A percentile compares a stretch with the other conserved stretches of the same genome.
These are phyloP conservation scores for Sebastes flavidus DNA, from an alignment of 2,797 vertebrate species.

Conservation along the genomic window DNA sequence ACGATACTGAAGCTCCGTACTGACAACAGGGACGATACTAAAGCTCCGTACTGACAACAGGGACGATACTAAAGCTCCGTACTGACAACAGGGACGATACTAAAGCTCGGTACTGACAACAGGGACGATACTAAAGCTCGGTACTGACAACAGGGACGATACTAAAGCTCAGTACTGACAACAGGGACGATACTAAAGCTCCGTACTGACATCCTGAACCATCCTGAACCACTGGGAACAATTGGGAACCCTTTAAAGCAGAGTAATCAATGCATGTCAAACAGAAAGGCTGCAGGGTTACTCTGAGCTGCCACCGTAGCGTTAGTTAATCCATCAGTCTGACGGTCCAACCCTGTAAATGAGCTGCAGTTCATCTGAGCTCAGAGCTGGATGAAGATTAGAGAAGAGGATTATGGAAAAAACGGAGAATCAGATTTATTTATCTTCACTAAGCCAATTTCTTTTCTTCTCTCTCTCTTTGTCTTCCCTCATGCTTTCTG, in stretches of 20 bases:
- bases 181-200: too few species aligned
- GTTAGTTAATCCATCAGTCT: slow-evolving; percentile 18
- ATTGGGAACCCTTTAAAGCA: background rate
- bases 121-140: too few species aligned
- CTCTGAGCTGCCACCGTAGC: background rate
- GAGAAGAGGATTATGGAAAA: background rate
- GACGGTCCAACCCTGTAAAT: slow-evolving; percentile 7
- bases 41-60: too few species aligned
- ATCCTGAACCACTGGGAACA: background rate
- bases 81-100: too few species aligned
- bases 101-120: too few species aligned
- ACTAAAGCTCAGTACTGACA: too few species aligned
- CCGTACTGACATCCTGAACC: too few species aligned
- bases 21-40: too few species aligned
- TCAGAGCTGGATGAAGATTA: slow-evolving; percentile 1
- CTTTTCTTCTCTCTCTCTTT: background rate
- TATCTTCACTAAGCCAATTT: background rate
- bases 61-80: too few species aligned
- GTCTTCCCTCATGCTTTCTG: background rate
- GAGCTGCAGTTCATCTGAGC: slow-evolving; percentile 38
- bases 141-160: too few species aligned
- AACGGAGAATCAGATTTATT: slow-evolving; percentile 21
- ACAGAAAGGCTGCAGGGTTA: background rate
- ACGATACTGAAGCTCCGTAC: background rate
- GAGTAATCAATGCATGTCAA: slow-evolving; percentile 17